Conservation (phyloP, 2,797 vertebrate genomes). For the Danio albolineatus region DNA sequence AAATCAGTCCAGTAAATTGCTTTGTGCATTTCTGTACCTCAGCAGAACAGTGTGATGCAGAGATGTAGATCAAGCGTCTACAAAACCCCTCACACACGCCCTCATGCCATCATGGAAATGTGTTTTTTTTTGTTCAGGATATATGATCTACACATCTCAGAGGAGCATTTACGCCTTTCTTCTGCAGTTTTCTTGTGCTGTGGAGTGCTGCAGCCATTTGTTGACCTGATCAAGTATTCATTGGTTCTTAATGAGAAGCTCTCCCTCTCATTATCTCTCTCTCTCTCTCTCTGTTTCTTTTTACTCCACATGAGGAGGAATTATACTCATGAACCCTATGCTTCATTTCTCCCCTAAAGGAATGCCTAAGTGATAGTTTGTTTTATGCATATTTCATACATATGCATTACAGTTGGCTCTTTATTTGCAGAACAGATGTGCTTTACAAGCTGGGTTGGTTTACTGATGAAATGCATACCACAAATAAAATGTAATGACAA, state of each 20-base stretch:
- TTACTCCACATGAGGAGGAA: neutral
- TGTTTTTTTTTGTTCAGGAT: neutral
- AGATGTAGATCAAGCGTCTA: neutral
- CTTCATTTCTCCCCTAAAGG: slow-evolving; percentile 2
- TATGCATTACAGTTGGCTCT: slow-evolving; percentile 1
- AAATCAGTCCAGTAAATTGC: slow-evolving; percentile 17
- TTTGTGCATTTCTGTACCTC: slow-evolving; percentile 20
- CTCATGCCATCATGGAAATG: neutral
- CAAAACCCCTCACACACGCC: neutral
- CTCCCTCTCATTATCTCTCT: slow-evolving; percentile 73
- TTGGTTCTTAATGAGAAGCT: slow-evolving; percentile 78
- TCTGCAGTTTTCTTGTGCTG: slow-evolving; percentile 53
- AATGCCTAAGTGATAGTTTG: neutral
- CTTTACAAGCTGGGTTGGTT: neutral
- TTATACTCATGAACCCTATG: neutral
- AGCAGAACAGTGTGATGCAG: neutral
- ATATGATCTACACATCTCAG: neutral
- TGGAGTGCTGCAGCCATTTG: slow-evolving; percentile 73
- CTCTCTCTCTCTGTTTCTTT: neutral
- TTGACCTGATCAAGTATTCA: slow-evolving; percentile 83
- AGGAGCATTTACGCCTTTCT: slow-evolving; percentile 1
- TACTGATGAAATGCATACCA: no score
- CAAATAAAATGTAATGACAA: no score
- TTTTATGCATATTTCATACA: slow-evolving; percentile 10
- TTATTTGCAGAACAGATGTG: slow-evolving; percentile 2